Conservation (phyloP, 2,888 invertebrate species). For the Drosophila acutilabella region DNA sequence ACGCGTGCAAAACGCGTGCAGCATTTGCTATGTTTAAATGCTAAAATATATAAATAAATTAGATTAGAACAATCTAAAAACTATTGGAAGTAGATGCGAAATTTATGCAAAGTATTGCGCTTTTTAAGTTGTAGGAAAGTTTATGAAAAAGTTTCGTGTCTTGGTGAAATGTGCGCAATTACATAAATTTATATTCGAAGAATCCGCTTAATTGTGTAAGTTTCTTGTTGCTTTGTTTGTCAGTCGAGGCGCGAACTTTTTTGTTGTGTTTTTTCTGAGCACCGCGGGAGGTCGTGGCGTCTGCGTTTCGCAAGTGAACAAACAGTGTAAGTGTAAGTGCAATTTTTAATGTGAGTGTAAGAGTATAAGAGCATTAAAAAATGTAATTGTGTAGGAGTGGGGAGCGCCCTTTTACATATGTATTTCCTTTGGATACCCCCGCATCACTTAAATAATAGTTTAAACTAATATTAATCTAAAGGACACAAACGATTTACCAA, state of each 20-base stretch:
- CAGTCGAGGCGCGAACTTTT: slow-evolving; percentile 26
- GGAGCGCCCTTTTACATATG: too few relatives aligned
- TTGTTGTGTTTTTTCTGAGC: slow-evolving; percentile 18
- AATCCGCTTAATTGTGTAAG: slow-evolving; percentile 39
- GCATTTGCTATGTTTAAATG: slow-evolving; percentile 1
- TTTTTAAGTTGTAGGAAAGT: not conserved
- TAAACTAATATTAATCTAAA: not conserved
- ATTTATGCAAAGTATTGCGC: too few relatives aligned
- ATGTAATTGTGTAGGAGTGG: too few relatives aligned
- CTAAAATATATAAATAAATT: too few relatives aligned
- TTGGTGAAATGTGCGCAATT: not conserved
- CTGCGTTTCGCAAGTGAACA: slow-evolving; percentile 35
- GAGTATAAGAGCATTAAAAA: too few relatives aligned
- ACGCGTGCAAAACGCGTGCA: slow-evolving; percentile 36
- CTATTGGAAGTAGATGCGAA: too few relatives aligned
- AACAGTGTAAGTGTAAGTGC: too few relatives aligned
- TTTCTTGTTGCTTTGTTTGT: slow-evolving; percentile 23
- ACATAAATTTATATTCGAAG: not conserved
- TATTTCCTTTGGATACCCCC: too few relatives aligned
- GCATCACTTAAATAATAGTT: too few relatives aligned
- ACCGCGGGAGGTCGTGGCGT: slow-evolving; percentile 31
- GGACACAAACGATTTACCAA: not conserved
- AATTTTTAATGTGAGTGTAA: slow-evolving; percentile 1
- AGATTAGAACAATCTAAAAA: too few relatives aligned
- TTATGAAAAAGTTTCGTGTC: not conserved